Percentiles rank a stretch among this genome's conserved stretches.
phyloP scores from a whole-genome alignment of 2,888 invertebrate species.

The Calameuta filiformis region DNA sequence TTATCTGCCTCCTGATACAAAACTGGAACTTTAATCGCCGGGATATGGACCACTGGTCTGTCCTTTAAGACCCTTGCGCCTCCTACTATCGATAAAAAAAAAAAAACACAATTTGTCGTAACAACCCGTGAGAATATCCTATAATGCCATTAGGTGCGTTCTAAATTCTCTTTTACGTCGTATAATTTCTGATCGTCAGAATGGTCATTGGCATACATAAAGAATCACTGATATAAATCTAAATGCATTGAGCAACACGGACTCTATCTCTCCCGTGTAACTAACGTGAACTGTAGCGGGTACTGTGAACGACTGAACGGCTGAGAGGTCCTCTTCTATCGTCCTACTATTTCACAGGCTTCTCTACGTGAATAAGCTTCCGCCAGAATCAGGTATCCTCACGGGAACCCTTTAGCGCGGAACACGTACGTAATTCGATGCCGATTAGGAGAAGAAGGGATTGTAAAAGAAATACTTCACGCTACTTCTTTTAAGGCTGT shows the following conservation, averaged over 20 bases:
- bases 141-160: neutral
- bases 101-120: neutral
- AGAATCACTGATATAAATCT: neutral
- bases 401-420: neutral
- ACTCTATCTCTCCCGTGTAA: neutral
- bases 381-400: neutral
- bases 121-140: neutral
- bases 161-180: neutral
- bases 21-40: neutral
- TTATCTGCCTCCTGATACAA: neutral
- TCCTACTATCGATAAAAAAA: neutral
- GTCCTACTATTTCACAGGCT: neutral
- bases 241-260: neutral
- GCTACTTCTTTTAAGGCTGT: neutral
- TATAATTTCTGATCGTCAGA: neutral
- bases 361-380: neutral
- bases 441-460: neutral
- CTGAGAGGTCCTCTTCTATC: neutral
- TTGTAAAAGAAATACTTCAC: neutral
- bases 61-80: neutral
- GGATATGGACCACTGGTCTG: neutral
- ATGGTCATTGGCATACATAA: neutral
- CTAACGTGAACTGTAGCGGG: neutral
- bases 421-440: slow-evolving; percentile 4
- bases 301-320: neutral